Evolutionary conservation across 2,797 vertebrate genomes (phyloP), one percentile per base, ranked within the genome.

Genomic region (Salarias fasciatus): DNA sequence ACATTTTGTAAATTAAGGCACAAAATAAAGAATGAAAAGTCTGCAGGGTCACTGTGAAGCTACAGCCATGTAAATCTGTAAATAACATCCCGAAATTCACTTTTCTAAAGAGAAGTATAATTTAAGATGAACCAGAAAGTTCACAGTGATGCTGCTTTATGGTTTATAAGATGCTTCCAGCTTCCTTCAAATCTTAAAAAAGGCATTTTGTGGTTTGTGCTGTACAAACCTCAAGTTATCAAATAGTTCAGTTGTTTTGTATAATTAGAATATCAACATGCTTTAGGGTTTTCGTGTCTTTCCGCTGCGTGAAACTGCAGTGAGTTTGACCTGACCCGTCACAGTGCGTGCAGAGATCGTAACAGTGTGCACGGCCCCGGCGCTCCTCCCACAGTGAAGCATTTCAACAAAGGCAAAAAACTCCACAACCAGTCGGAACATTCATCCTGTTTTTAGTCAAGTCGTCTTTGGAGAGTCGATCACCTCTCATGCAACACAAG

Each of bases 91-190:
- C 11, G 9, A 5, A 8, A 9, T 11, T 61, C 24, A 8, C 31
- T 28, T 67, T 35, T 40, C 31, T 2, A 3, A n/a, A 43, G 36
- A 12, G 0, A 65, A 24, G 4, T 55, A 40, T 0, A 12, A 36
- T 11, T 1, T 0, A 40, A 50, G 71, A 86, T 79, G 85, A 79
- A 85, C 76, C 58, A 50, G 52, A 77, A 59, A 64, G 65, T 71
- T 89, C 88, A 90, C 90, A 90, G 90, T 90, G 86, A 80, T 72
- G 63, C 42, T 5, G 6, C 38, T 31, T 53, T 36, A 47, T 5
- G 33, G 35, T 35, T 35, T 9, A 9, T 6, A 1, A 35, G 18
- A 24, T 2, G 18, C 18, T 24, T 24, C 18, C 18, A 18, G 18
- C 18, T 24, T 2, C 3, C 18, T 24, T 24, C 18, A 24, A n/a